Evolutionary conservation across 2,113 vertebrate species (phyloP), one percentile per base, ranked within the genome.

Genomic region (Tupaia chinensis): DNA sequence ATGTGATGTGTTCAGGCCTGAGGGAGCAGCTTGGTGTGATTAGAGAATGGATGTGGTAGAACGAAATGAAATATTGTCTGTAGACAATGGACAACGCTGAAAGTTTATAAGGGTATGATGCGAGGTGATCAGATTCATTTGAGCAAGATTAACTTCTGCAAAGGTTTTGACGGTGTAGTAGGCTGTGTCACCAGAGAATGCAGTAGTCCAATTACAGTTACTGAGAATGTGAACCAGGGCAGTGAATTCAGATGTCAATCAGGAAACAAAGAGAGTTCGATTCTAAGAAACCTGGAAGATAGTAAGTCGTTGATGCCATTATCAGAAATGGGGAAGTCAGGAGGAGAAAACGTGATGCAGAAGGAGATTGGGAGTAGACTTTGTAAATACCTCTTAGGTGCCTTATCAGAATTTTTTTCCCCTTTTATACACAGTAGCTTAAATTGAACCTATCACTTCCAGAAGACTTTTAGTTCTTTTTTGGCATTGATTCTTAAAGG

Each of bases 391-490:
- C 44, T 79, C 16, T 74, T 61, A 27, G 25, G 4, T 70, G 60
- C 20, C 17, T 78, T 54, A 74, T 73, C 27, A 70, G 20, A 72
- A 5, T 5, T 19, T 92, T 82, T 58, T 15, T 25, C 65, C 85
- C 7, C 16, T 65, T 78, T 95, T 34, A 10, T 44, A 25, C 2
- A 25, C 25, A 56, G 34, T 69, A 76, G 34, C 44, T 95, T 32
- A 63, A 60, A 76, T 56, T 60, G 29, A 85, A 86, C 7, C 4
- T 7, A 8, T 68, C 87, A 76, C 3, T 92, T 44, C 9, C 25
- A 77, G 20, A 81, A 88, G 87, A 81, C 25, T 81, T 72, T 13
- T 14, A 53, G 32, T 77, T 93, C 29, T 66, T 87, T 63, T 63
- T 27, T 56, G 7, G n/a, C 58, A 91, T 81, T 8, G 68, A 94